Evolutionary conservation across 2,888 invertebrate species (phyloP), one percentile per base, ranked within the genome.

Genomic region (Linyphia triangularis): DNA sequence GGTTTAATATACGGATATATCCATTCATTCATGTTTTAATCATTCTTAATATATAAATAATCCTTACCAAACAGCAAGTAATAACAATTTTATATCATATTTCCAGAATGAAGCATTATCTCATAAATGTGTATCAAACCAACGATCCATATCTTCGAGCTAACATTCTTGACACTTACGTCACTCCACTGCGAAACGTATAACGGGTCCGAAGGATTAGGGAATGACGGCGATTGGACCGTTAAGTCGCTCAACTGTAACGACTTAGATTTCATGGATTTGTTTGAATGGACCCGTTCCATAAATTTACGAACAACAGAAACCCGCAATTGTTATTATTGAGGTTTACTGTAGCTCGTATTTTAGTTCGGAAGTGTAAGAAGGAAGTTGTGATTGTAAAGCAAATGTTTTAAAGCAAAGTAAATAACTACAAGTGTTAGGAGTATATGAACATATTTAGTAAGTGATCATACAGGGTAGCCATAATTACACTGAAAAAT

Each of bases 181-280:
- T 69, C 81, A 59, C 24, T 69, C 16, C 19, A 13, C 43, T 30
- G 4, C 57, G 1, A 10, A 5, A 22, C 16, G 24, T n/a, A 16
- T 24, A 40, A 33, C 30, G 26, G 67, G 33, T 22, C 40, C 43
- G 33, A 1, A 0, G 82, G 82, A 82, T 82, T 82, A 82, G 4
- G 70, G n/a, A 22, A 28, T 82, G 82, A 82, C 72, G 72, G 72
- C 70, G 82, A 82, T 82, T 63, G 81, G 69, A 59, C 37, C 82
- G 82, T 82, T 82, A 82, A 82, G 82, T 72, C 57, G 70, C 72
- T 82, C 82, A 82, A 63, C 82, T 72, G 82, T 63, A 82, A 63
- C 70, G 82, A 61, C 61, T 82, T 82, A 82, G 82, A 82, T 72
- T 73, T 72, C 43, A 63, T 37, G 72, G 82, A 82, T 82, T 82